A percentile compares a stretch with the other conserved stretches of the same genome.
These are phyloP conservation scores for Thymallus thymallus DNA, from an alignment of 2,113 vertebrate genomes.

Conservation along the genomic window DNA sequence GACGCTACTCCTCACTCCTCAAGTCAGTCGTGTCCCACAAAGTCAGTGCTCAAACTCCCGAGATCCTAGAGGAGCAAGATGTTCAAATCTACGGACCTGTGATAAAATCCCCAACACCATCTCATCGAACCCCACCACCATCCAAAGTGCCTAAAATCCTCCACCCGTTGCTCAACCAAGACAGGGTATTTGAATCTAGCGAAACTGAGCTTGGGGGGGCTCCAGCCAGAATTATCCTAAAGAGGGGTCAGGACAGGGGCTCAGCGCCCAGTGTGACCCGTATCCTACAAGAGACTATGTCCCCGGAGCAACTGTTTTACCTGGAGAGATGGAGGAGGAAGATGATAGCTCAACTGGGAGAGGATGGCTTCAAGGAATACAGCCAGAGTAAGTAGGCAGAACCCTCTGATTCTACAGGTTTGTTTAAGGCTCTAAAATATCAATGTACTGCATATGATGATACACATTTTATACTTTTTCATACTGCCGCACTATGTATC, in stretches of 20 bases:
- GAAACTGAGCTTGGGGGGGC: conserved; percentile 36
- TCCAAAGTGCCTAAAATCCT: conserved; percentile 60
- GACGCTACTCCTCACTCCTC: conserved; percentile 83
- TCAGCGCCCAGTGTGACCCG: conserved; percentile 83
- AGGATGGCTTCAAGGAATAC: conserved; percentile 88
- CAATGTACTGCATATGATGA: too few relatives aligned
- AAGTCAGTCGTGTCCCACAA: conserved; percentile 77
- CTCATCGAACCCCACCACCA: conserved; percentile 34
- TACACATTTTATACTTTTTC: too few relatives aligned
- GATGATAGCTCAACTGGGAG: conserved; percentile 86
- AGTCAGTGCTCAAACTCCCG: conserved; percentile 76
- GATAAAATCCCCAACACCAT: conserved; percentile 57
- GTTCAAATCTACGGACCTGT: conserved; percentile 78
- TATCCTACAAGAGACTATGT: conserved; percentile 86
- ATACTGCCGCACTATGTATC: too few relatives aligned
- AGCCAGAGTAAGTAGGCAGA: conserved; percentile 74
- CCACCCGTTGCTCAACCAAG: conserved; percentile 75
- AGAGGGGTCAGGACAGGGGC: conserved; percentile 37
- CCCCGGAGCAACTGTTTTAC: conserved; percentile 80
- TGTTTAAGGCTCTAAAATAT: neutral
- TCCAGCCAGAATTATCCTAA: conserved; percentile 73
- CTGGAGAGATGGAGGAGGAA: conserved; percentile 89
- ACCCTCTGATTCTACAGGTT: neutral
- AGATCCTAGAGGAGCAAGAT: conserved; percentile 79
- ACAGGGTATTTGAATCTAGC: conserved; percentile 38